Percentiles rank a stretch among this genome's conserved stretches.
Conservation (phyloP, 2,797 vertebrate genomes). For the Mormyrops boulengeri region DNA sequence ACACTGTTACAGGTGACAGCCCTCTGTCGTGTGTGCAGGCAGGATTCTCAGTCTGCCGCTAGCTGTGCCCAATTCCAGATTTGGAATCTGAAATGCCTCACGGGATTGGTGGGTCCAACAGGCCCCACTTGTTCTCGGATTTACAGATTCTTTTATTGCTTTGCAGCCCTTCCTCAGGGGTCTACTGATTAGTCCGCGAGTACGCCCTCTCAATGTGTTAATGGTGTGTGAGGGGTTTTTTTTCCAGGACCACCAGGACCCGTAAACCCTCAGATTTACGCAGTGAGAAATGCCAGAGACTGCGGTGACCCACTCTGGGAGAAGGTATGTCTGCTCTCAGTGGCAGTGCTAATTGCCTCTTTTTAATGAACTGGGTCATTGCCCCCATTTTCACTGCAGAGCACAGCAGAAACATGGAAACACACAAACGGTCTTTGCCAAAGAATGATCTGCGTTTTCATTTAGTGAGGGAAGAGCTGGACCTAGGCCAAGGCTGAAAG, state of each 20-base stretch:
- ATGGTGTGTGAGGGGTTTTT: not conserved
- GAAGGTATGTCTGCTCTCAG: not conserved
- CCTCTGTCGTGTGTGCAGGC: not conserved
- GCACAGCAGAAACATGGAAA: not conserved
- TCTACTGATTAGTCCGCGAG: not conserved
- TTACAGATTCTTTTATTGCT: slow-evolving; percentile 10
- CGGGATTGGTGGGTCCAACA: slow-evolving; percentile 8
- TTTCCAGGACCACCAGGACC: not conserved
- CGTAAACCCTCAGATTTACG: slow-evolving; percentile 13
- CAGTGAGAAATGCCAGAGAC: slow-evolving; percentile 1
- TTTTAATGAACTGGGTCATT: not conserved
- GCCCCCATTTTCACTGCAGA: slow-evolving; percentile 5
- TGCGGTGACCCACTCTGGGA: not conserved
- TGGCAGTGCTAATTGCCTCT: not conserved
- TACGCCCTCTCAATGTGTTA: slow-evolving; percentile 1
- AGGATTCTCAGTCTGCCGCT: not conserved
- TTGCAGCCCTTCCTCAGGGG: not conserved
- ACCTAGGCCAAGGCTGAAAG: slow-evolving; percentile 30
- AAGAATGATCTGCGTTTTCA: not conserved
- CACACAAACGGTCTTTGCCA: not conserved
- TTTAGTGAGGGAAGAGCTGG: not conserved
- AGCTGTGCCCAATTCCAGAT: not conserved
- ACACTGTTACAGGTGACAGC: not conserved
- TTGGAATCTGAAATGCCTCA: not conserved
- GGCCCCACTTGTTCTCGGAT: slow-evolving; percentile 6